phyloP scores from a whole-genome alignment of 2,797 vertebrate species.

The Toxotes lorentzi region DNA sequence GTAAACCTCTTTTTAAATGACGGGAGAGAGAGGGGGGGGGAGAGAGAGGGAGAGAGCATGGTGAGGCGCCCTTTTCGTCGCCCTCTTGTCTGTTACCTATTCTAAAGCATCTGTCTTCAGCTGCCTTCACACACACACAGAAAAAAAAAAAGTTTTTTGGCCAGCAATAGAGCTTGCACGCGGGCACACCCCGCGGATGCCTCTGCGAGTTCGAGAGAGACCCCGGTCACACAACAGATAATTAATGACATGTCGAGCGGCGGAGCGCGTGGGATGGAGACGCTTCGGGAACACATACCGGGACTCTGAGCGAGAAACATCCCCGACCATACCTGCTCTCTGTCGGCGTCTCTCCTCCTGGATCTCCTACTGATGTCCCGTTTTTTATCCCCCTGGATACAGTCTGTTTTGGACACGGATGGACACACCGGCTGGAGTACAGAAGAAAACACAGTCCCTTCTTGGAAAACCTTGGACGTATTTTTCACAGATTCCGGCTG shows the following conservation, averaged over 20 bases:
- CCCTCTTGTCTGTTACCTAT: conserved; percentile 71
- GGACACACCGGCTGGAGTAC: conserved; percentile 35
- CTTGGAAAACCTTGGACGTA: conserved; percentile 42
- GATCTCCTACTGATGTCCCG: conserved; percentile 20
- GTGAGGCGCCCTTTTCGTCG: conserved; percentile 46
- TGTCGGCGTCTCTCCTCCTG: conserved; percentile 40
- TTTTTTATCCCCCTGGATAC: conserved; percentile 29
- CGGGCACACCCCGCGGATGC: conserved; percentile 78
- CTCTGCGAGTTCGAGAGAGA: conserved; percentile 50
- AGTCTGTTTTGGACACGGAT: conserved; percentile 41
- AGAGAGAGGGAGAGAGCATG: not conserved
- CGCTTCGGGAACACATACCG: conserved; percentile 64
- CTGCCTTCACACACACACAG: conserved; percentile 47
- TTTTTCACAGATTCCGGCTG: conserved; percentile 17
- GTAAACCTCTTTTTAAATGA: conserved; percentile 57
- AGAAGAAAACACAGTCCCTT: conserved; percentile 22
- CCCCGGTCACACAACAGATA: conserved; percentile 84
- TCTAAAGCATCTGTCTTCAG: conserved; percentile 75
- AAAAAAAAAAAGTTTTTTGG: conserved; percentile 62
- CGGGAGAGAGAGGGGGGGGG: not conserved
- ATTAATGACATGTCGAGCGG: conserved; percentile 82
- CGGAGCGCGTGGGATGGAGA: conserved; percentile 69
- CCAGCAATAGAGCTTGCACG: conserved; percentile 59
- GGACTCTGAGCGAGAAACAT: conserved; percentile 70
- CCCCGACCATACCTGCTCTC: conserved; percentile 85